Evolutionary conservation across 2,113 vertebrate genomes (phyloP).

Genomic region (Microtus oregoni): DNA sequence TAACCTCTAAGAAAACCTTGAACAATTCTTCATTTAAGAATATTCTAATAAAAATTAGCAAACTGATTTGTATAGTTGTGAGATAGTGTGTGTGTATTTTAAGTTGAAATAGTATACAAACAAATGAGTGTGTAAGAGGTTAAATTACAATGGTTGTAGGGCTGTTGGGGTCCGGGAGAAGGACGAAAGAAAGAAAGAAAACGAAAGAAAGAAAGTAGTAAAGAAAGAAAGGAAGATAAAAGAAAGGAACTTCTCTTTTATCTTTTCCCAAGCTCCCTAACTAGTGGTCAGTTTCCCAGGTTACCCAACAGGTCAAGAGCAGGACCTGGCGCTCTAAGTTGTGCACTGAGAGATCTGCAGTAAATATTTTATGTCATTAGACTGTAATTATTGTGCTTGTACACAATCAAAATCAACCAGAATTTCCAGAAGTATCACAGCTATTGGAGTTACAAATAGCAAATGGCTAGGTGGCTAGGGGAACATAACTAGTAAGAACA

Average conservation of each 20-base stretch:
- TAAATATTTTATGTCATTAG: constrained; percentile 65
- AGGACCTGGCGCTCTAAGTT: neutral
- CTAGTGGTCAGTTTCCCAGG: constrained; percentile 18
- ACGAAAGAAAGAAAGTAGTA: neutral
- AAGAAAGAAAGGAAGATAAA: neutral
- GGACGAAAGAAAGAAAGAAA: neutral
- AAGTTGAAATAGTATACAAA: constrained; percentile 2
- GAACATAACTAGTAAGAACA: neutral
- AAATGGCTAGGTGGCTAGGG: neutral
- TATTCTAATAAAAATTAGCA: constrained; percentile 42
- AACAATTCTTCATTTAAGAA: constrained; percentile 23
- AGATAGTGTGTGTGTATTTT: neutral
- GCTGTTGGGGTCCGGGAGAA: neutral
- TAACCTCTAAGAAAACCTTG: neutral
- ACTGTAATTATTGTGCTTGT: constrained; percentile 63
- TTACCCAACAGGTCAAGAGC: neutral
- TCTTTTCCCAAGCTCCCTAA: neutral
- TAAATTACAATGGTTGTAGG: neutral
- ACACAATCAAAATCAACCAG: constrained; percentile 62
- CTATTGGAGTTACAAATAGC: constrained; percentile 39
- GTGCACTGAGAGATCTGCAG: neutral
- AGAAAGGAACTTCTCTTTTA: neutral
- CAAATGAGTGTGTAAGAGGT: neutral
- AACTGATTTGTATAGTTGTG: constrained; percentile 16
- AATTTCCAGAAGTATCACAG: constrained; percentile 64